Evolutionary conservation across 53 echinoderm and acorn worm genomes (phyloP), one percentile per base, ranked within the genome.

Genomic region (Patiria pectinifera): DNA sequence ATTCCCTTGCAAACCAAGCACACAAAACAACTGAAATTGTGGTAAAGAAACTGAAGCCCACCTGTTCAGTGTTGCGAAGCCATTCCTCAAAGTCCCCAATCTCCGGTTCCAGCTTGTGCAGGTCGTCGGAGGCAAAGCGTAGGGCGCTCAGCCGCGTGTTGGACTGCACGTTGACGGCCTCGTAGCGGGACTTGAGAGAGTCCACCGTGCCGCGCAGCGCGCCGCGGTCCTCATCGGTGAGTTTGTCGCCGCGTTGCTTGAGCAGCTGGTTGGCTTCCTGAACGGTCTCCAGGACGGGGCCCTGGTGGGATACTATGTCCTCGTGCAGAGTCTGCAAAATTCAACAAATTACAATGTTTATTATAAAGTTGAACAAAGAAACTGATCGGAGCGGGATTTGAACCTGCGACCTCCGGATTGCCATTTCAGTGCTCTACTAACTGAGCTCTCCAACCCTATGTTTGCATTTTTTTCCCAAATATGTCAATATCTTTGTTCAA

Each of bases 221-320:
- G 22, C 83, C 86, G 45, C 76, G 91, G 69, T 99, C 99, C 14
- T 97, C 97, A 4, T 94, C 89, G n/a, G 87, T 86, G 19, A 99
- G 94, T 43, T 94, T 95, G 92, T 99, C 97, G 11, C 96, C 96
- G 62, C 96, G 96, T 69, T 95, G 97, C 58, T 97, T 94, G 62
- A 99, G 89, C 43, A 99, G 97, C 78, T 99, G 97, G 82, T 97
- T 96, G 86, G 95, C 97, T 66, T 97, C 96, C 72, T 97, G 97
- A 84, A 97, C 66, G 0, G 94, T 89, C 82, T 99, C 97, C 48
- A 97, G 82, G 90, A 99, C 96, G 23, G 99, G 99, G 4, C 95
- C 96, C 80, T 99, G 99, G 91, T 99, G 99, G 46, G 87, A 87
- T 16, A 92, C 58, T 49, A 99, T 97, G 96, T 97, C 99, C 85